Conservation (phyloP, 2,113 vertebrate species). For the Callaeas wilsoni region DNA sequence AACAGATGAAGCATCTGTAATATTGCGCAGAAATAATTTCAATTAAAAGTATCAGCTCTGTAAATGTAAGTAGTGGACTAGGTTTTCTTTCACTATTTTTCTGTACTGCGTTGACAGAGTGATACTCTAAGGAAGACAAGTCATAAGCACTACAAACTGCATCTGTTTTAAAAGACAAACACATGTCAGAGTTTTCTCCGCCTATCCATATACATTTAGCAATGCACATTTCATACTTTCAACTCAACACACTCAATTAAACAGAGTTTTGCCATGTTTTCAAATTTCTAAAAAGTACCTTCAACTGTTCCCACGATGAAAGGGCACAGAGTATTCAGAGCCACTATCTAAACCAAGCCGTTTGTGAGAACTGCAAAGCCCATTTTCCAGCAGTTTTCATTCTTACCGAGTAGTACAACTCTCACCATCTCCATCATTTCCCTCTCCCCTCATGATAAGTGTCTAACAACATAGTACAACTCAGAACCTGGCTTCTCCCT, state of each 20-base stretch:
- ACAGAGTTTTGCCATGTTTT: background rate
- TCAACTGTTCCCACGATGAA: background rate
- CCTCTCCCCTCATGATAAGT: background rate
- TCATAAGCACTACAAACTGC: background rate
- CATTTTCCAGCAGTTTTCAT: background rate
- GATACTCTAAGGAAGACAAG: background rate
- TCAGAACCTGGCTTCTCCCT: background rate
- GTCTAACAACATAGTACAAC: background rate
- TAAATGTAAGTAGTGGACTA: background rate
- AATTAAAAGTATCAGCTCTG: background rate
- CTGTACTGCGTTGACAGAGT: background rate
- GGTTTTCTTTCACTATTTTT: background rate
- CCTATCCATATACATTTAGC: background rate
- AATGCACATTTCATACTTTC: background rate
- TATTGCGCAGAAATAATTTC: background rate
- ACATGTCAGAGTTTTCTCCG: background rate
- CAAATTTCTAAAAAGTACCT: background rate
- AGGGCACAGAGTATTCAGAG: background rate
- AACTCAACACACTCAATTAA: background rate
- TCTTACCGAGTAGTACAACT: background rate
- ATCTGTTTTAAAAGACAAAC: background rate
- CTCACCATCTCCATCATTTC: background rate
- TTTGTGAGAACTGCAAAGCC: background rate
- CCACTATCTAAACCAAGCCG: background rate
- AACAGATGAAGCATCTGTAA: background rate